Conservation (phyloP, 1,140 invertebrate species). For the Penaeus chinensis region DNA sequence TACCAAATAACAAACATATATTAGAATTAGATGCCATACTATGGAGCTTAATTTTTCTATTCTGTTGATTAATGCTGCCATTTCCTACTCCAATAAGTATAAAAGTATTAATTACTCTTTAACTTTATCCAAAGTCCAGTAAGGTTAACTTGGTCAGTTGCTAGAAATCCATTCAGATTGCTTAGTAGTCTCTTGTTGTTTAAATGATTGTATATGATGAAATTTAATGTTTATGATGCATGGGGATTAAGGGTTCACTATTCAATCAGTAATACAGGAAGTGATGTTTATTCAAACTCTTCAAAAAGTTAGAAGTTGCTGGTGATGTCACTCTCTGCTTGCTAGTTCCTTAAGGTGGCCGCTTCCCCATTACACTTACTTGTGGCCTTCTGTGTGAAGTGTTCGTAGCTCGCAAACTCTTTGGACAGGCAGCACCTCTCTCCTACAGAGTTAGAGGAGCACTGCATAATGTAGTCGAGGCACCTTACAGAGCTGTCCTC, state of each 20-base stretch:
- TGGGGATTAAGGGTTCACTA: slow-evolving; percentile 37
- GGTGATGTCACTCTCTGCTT: slow-evolving; percentile 59
- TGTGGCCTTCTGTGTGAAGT: slow-evolving; percentile 59
- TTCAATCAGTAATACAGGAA: slow-evolving; percentile 23
- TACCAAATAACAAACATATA: slow-evolving; percentile 58
- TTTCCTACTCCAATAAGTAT: slow-evolving; percentile 47
- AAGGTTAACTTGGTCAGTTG: slow-evolving; percentile 33
- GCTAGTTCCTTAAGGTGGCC: slow-evolving; percentile 59
- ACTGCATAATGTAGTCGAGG: slow-evolving; percentile 38
- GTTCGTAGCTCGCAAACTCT: slow-evolving; percentile 46
- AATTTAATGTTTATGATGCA: slow-evolving; percentile 37
- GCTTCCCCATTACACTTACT: slow-evolving; percentile 59
- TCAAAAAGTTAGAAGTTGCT: slow-evolving; percentile 37
- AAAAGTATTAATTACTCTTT: slow-evolving; percentile 57
- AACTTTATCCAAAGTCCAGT: slow-evolving; percentile 38
- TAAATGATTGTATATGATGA: slow-evolving; percentile 37
- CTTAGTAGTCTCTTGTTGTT: slow-evolving; percentile 33
- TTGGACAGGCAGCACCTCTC: slow-evolving; percentile 43
- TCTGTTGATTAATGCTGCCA: slow-evolving; percentile 52
- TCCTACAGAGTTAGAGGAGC: slow-evolving; percentile 16
- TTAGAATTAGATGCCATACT: slow-evolving; percentile 58
- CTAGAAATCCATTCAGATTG: slow-evolving; percentile 32
- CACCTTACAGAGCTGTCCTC: slow-evolving; percentile 8
- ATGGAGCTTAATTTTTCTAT: slow-evolving; percentile 53
- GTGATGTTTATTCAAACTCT: slow-evolving; percentile 31